phyloP scores from a whole-genome alignment of 1,140 invertebrate genomes.

The Cataglyphis hispanica region DNA sequence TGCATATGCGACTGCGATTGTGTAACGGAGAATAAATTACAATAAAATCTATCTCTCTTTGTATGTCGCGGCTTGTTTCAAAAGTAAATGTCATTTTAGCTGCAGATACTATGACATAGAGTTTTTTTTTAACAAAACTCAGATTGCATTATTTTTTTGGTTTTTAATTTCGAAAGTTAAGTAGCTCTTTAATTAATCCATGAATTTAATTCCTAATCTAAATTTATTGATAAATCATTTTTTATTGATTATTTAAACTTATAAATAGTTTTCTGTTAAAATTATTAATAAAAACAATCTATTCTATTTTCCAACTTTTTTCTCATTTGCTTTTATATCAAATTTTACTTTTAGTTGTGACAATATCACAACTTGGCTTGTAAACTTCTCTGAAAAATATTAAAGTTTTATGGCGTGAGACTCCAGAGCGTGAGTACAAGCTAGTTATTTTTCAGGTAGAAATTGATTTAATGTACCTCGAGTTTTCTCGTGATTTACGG shows the following conservation, averaged over 20 bases:
- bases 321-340: neutral
- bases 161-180: neutral
- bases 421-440: neutral
- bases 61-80: neutral
- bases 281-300: slow-evolving; percentile 3
- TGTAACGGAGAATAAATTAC: slow-evolving; percentile 19
- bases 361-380: slow-evolving; percentile 23
- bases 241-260: neutral
- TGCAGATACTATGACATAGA: neutral
- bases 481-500: slow-evolving; percentile 29
- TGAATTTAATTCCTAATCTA: slow-evolving; percentile 2
- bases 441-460: slow-evolving; percentile 38
- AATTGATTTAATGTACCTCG: slow-evolving; percentile 47
- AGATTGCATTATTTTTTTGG: neutral
- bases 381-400: slow-evolving; percentile 31
- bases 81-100: slow-evolving; percentile 1
- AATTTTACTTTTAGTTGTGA: slow-evolving; percentile 35
- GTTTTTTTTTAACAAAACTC: neutral
- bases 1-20: slow-evolving; percentile 10
- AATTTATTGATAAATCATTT: neutral
- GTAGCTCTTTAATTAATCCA: neutral
- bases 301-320: slow-evolving; percentile 1
- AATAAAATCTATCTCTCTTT: slow-evolving; percentile 36
- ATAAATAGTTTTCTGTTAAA: neutral
- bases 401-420: slow-evolving; percentile 43